Evolutionary conservation across 1,140 invertebrate species (phyloP), one percentile per base, ranked within the genome.

Genomic region (Condylostylus longicornis): DNA sequence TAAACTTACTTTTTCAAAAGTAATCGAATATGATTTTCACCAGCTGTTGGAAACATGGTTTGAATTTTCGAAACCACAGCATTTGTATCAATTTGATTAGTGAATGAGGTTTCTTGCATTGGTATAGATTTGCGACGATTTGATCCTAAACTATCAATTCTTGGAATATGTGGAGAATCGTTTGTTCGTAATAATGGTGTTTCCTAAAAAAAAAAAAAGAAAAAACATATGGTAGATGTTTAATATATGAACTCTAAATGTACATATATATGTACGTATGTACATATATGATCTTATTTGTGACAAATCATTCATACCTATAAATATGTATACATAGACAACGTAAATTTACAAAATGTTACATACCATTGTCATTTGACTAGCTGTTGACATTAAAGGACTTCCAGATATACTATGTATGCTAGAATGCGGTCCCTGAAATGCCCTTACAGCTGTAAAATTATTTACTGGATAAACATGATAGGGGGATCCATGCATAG

Each of bases 11-110:
- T 88, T 61, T 86, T 84, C 18, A 90, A 60, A 41, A 90, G 68
- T 38, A 86, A 70, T 48, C 79, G 75, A 48, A 93, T 87, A 50
- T 89, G 85, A 18, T 77, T 79, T 53, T 93, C 86, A 33, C 79
- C 75, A 23, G 87, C 86, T 7, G 85, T 89, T 10, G 85, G 85
- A 59, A 91, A 91, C 74, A 88, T 82, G n/a, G 82, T 74, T 56
- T 80, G 77, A 44, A 89, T 83, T 62, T 85, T 88, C 20, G 74
- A 67, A 13, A 87, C 77, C 38, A 82, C 67, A 4, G 74, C 68
- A 47, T 82, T 79, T 4, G 70, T 70, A 37, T 82, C 75, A 5
- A 67, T 64, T 33, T 67, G 66, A 23, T 71, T 68, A 5, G 65
- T 70, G 28, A 74, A 67, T 32, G 72, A 68, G 7, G 75, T 75